A percentile compares a stretch with the other conserved stretches of the same genome.
Conservation (phyloP, 2,888 invertebrate genomes). For the Agonopterix heracliana region DNA sequence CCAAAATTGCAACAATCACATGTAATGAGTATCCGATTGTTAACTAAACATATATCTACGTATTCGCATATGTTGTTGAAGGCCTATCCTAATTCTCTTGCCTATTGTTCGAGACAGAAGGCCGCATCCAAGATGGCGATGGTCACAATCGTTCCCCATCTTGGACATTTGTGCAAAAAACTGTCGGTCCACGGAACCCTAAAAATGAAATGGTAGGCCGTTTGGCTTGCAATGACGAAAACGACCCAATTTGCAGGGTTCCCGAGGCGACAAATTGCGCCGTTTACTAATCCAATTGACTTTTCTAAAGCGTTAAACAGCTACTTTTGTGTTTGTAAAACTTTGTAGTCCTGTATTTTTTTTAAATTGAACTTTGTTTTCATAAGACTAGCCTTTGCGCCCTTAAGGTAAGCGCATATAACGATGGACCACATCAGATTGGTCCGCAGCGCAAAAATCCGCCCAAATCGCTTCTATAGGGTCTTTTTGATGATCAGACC, state of each 20-base stretch:
- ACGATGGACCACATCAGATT: no score
- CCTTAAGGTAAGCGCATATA: no score
- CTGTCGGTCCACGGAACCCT: neutral
- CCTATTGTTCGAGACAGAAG: slow-evolving; percentile 60
- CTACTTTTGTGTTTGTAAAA: neutral
- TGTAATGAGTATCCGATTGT: neutral
- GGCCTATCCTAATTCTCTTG: slow-evolving; percentile 50
- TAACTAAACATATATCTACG: neutral
- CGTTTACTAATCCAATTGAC: slow-evolving; percentile 32
- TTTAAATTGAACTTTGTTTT: no score
- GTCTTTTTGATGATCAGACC: no score
- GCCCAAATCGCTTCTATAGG: no score
- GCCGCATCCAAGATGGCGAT: slow-evolving; percentile 38
- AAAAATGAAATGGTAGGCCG: neutral
- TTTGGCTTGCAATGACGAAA: slow-evolving; percentile 20
- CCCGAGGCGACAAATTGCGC: slow-evolving; percentile 37
- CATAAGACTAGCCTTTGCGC: no score
- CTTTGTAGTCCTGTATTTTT: no score
- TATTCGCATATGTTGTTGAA: slow-evolving; percentile 41
- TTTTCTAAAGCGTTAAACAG: slow-evolving; percentile 8
- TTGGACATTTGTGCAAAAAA: neutral
- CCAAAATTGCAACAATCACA: neutral
- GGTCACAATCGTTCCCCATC: slow-evolving; percentile 1
- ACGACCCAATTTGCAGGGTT: slow-evolving; percentile 39
- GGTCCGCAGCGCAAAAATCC: no score